Conservation (phyloP, 2,113 vertebrate genomes). For the Neofelis nebulosa region DNA sequence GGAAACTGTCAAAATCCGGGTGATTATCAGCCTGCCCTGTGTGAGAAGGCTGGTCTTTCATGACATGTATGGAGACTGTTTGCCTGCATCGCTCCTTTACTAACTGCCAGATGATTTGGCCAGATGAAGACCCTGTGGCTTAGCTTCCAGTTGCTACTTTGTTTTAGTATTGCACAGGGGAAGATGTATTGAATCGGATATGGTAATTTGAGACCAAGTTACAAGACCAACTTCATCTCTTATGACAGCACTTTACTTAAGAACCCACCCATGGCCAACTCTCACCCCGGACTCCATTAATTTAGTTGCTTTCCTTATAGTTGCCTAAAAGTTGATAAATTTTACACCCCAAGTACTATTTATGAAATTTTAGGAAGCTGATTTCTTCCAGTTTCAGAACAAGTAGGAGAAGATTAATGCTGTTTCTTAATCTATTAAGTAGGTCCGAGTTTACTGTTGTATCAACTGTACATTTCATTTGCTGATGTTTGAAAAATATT, state of each 20-base stretch:
- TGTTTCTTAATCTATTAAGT: neutral
- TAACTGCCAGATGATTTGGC: neutral
- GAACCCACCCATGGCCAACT: neutral
- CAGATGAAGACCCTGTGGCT: neutral
- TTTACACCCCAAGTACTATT: neutral
- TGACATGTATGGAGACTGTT: neutral
- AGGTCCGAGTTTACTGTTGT: neutral
- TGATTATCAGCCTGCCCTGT: neutral
- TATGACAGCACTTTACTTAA: neutral
- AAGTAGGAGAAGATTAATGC: neutral
- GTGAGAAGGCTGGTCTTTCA: neutral
- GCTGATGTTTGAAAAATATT: neutral
- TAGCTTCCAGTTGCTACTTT: neutral
- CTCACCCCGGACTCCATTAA: neutral
- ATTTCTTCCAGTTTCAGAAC: constrained; percentile 10
- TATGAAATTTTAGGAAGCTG: neutral
- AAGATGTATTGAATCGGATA: neutral
- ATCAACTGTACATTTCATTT: neutral
- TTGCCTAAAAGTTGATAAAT: neutral
- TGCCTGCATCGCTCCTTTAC: neutral
- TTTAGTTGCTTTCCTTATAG: neutral
- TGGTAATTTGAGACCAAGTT: neutral
- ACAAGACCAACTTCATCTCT: neutral
- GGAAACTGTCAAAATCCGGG: neutral
- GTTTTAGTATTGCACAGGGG: neutral